These are phyloP conservation scores for Halisarca cf. caerulea DNA, from an alignment of 37 sponge, comb jelly and placozoan species.

Conservation along the genomic window DNA sequence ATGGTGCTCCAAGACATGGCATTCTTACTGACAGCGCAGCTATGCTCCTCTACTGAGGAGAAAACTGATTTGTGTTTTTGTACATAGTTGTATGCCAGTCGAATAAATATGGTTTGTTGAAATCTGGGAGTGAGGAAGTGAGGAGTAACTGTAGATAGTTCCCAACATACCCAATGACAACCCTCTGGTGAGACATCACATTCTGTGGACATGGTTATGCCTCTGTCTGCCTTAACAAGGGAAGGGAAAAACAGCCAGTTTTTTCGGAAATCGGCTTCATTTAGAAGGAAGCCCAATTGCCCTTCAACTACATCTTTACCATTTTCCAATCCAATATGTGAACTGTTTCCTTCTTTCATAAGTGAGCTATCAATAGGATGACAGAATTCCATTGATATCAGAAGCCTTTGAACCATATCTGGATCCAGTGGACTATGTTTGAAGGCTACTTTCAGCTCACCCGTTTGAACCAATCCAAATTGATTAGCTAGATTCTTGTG, in stretches of 20 bases:
- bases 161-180: conserved; percentile 4
- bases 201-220: too few relatives aligned
- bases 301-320: too few relatives aligned
- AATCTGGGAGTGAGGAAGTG: not conserved
- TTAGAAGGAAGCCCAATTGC: too few relatives aligned
- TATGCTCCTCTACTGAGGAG: not conserved
- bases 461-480: not conserved
- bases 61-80: not conserved
- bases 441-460: not conserved
- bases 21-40: conserved; percentile 1
- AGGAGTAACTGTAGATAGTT: not conserved
- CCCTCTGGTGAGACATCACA: not conserved
- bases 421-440: not conserved
- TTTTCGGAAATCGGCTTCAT: not conserved
- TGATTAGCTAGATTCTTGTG: conserved; percentile 3
- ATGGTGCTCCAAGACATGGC: not conserved
- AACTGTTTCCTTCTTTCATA: not conserved
- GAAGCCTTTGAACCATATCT: not conserved
- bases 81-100: not conserved
- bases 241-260: not conserved
- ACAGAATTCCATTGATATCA: conserved; percentile 9
- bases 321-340: not conserved
- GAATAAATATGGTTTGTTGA: not conserved
- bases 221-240: not conserved
- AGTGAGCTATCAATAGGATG: not conserved